Evolutionary conservation across 1,140 invertebrate genomes (phyloP).

Genomic region (Drosophila bipectinata): DNA sequence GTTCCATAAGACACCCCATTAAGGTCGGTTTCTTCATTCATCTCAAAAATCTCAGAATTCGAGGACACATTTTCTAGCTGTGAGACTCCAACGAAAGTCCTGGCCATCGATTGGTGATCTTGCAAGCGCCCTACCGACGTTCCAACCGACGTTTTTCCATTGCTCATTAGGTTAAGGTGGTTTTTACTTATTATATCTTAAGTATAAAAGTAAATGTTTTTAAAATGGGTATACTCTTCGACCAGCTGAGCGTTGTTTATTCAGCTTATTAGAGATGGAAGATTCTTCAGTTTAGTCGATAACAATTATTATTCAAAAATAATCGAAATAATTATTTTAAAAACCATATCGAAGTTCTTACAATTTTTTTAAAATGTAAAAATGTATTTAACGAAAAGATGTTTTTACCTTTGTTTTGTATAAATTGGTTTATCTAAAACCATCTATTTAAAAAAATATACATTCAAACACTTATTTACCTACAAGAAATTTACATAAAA

Average conservation of each 20-base stretch:
- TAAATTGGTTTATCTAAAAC: neutral
- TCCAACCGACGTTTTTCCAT: neutral
- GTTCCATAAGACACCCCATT: neutral
- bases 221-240: neutral
- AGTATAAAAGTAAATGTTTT: neutral
- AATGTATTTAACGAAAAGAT: neutral
- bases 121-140: neutral
- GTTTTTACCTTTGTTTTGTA: neutral
- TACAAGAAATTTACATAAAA: slow-evolving; percentile 19
- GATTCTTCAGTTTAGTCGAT: neutral
- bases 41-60: neutral
- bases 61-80: neutral
- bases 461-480: slow-evolving; percentile 5
- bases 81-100: neutral
- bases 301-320: neutral
- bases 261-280: neutral
- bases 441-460: neutral
- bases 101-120: neutral
- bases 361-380: neutral
- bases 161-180: neutral
- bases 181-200: too few relatives aligned
- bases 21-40: neutral
- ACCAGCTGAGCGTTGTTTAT: neutral
- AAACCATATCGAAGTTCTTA: neutral
- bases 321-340: neutral